Base-by-base conservation (phyloP, 2,797 vertebrate species). In the Myotis findleyi region DNA sequence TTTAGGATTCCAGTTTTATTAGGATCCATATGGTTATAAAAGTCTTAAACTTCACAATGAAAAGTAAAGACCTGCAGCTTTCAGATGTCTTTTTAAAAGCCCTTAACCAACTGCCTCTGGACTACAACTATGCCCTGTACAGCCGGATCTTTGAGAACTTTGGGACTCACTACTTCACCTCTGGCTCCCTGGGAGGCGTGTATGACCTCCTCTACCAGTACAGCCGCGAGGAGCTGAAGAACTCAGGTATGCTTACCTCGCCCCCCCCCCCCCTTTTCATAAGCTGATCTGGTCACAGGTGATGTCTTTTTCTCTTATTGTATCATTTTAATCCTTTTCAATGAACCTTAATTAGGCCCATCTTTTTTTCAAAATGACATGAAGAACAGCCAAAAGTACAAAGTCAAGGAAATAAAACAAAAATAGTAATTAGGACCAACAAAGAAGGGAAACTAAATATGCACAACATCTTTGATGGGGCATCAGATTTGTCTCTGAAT, bases 161-260 rank as follows among this genome's bases (percentile, higher is more conserved):
- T 13, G 99, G 99, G 51, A 99, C 99, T 9, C 99, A 99, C 97
- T 99, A 99, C 97, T 99, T 99, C 92, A 97, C 97, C 57, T 98
- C 99, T 10, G 99, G 99, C 51, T 98, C 98, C 36, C 97, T 99
- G 97, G 99, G 99, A 4, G 99, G 99, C 2, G 97, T 97, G n/a
- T 99, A 99, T 72, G 99, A 99, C 96, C 97, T 99, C 72, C 98
- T 99, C 66, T 99, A 99, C 97, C 99, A 99, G 96, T 99, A 99
- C 90, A 99, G 98, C 84, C 95, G 98, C 4, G 98, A 99, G 93
- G 98, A 99, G 72, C 55, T 99, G 30, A 98, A 86, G 44, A 99
- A 97, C 75, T 99, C 99, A 16, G 99, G 99, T 99, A 98, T 44
- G 86, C 77, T 88, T 69, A 72, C 9, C 30, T 79, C 23, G 47